Evolutionary conservation across 64 coral and sea anemone genomes (phyloP).

Genomic region (Stylophora pistillata): DNA sequence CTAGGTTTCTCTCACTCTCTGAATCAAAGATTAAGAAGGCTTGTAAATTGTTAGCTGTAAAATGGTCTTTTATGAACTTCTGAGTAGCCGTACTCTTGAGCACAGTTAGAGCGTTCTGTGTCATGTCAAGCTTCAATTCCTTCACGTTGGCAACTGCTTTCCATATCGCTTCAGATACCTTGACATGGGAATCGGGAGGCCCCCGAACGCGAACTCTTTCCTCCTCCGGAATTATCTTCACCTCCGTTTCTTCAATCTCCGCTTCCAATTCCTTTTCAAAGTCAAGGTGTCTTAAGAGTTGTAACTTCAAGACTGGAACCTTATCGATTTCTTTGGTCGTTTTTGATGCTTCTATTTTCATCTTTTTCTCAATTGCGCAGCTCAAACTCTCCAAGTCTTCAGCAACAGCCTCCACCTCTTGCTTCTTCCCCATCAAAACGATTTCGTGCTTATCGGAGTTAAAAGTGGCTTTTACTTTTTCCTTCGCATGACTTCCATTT

Average conservation of each 20-base stretch:
- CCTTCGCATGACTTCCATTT: neutral
- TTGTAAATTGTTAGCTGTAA: conserved; percentile 25
- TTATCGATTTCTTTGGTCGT: neutral
- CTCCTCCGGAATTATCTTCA: neutral
- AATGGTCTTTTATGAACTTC: neutral
- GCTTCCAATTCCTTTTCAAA: conserved; percentile 1
- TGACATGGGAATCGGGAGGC: neutral
- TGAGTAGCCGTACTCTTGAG: neutral
- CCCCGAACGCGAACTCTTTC: neutral
- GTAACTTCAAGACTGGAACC: neutral
- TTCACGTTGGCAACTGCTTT: neutral
- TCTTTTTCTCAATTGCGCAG: neutral
- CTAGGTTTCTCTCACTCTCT: neutral
- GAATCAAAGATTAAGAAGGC: neutral
- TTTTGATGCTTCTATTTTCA: neutral
- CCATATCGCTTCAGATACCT: neutral
- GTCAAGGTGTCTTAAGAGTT: conserved; percentile 2
- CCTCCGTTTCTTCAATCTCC: neutral
- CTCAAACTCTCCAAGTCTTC: neutral
- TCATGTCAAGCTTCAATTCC: neutral
- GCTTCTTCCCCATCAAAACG: neutral
- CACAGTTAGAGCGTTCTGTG: neutral
- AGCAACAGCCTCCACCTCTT: neutral
- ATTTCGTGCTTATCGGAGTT: neutral
- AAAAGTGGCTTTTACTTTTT: neutral